Conservation (phyloP, 2,888 invertebrate genomes). For the Pocota personata region DNA sequence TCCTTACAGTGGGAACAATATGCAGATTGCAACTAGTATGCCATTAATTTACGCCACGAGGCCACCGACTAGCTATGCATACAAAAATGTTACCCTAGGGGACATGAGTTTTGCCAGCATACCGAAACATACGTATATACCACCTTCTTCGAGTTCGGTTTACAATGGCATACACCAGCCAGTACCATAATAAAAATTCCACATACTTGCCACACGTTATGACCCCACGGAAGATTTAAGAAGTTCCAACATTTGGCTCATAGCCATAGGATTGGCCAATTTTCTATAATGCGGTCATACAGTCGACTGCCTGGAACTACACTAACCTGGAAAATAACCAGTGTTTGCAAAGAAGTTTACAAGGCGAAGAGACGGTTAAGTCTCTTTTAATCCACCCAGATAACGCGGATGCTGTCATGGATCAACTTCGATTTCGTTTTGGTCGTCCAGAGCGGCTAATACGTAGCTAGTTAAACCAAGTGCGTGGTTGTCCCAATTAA, state of each 20-base stretch:
- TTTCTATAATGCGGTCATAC: constrained; percentile 38
- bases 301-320: constrained; percentile 30
- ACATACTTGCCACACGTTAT: not conserved
- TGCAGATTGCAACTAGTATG: not conserved
- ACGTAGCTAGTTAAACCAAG: constrained; percentile 38
- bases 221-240: constrained; percentile 11
- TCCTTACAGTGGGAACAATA: not conserved
- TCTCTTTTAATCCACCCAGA: no score
- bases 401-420: no score
- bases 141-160: not conserved
- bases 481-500: no score
- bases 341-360: constrained; percentile 16
- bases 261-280: constrained; percentile 60
- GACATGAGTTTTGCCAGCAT: not conserved
- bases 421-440: no score
- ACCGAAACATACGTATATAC: not conserved
- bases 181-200: not conserved
- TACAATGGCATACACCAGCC: not conserved
- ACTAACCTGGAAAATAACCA: constrained; percentile 40
- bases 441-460: constrained; percentile 57
- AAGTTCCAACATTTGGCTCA: constrained; percentile 49
- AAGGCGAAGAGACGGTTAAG: constrained; percentile 42
- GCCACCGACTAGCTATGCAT: not conserved
- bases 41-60: not conserved
- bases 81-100: not conserved